Evolutionary conservation across 2,113 vertebrate genomes (phyloP).

Genomic region (Psittacara wagleri): DNA sequence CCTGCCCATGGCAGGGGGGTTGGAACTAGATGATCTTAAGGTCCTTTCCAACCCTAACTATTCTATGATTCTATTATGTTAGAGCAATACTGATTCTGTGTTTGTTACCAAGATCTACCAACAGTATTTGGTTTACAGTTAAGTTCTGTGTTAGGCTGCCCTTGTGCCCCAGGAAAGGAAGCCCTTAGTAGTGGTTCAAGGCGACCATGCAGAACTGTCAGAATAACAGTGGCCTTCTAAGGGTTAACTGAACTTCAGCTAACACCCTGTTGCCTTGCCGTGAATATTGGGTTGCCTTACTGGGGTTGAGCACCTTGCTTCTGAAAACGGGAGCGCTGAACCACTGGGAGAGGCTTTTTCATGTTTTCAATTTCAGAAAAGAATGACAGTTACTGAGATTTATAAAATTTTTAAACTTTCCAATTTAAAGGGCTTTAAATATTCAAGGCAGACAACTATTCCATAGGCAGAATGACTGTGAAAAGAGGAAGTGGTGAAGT

Average conservation of each 20-base stretch:
- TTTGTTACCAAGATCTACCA: neutral
- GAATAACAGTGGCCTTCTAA: neutral
- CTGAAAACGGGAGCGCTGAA: neutral
- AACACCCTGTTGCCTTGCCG: neutral
- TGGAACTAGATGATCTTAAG: too few species aligned
- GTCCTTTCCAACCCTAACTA: too few species aligned
- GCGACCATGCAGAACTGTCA: neutral
- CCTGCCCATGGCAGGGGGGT: too few species aligned
- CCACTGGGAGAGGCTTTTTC: neutral
- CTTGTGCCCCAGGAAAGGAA: neutral
- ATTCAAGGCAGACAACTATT: conserved; percentile 32
- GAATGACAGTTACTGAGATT: conserved; percentile 22
- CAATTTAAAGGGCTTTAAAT: conserved; percentile 55
- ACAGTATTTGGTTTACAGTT: neutral
- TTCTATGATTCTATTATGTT: neutral
- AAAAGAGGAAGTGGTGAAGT: neutral
- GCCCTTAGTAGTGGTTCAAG: neutral
- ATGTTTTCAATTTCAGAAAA: conserved; percentile 27
- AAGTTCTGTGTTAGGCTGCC: neutral
- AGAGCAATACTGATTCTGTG: neutral
- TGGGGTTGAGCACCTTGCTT: neutral
- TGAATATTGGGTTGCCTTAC: neutral
- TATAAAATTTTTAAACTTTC: conserved; percentile 51
- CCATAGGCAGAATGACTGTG: neutral
- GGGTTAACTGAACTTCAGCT: neutral